phyloP scores from a whole-genome alignment of 2,113 vertebrate species.

The Bostrychus sinensis region DNA sequence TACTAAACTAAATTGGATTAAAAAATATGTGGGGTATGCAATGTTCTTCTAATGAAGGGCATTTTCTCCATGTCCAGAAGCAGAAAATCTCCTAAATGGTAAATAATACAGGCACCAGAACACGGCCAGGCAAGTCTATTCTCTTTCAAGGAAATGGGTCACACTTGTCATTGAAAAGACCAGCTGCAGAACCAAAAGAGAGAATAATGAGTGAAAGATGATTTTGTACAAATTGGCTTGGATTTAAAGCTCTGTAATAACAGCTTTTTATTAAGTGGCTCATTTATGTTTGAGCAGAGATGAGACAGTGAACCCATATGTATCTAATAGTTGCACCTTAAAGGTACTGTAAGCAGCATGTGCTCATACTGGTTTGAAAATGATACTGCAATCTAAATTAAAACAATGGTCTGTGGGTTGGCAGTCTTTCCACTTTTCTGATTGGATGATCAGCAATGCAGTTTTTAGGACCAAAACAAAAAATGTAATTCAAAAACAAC shows the following conservation, averaged over 20 bases:
- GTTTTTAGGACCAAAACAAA: too few relatives aligned
- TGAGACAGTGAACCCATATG: neutral
- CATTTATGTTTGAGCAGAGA: conserved; percentile 15
- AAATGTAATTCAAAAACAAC: too few relatives aligned
- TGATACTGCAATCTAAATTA: too few relatives aligned
- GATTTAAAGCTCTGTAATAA: conserved; percentile 19
- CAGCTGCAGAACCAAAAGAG: conserved; percentile 16
- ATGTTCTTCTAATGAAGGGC: conserved; percentile 69
- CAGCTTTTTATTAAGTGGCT: conserved; percentile 16
- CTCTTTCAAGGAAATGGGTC: conserved; percentile 41
- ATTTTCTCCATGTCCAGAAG: conserved; percentile 68
- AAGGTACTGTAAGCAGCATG: too few relatives aligned
- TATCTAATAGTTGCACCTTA: too few relatives aligned
- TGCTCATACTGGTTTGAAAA: too few relatives aligned
- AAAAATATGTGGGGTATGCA: conserved; percentile 45
- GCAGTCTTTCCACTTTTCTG: too few relatives aligned
- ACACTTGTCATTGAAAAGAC: conserved; percentile 22
- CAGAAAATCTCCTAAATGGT: conserved; percentile 78
- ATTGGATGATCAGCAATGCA: too few relatives aligned
- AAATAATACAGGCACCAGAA: conserved; percentile 66
- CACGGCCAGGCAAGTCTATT: conserved; percentile 58
- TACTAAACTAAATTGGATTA: conserved; percentile 75
- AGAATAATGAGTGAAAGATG: conserved; percentile 3
- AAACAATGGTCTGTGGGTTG: too few relatives aligned
- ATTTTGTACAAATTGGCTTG: conserved; percentile 14